Evolutionary conservation across 2,797 vertebrate species (phyloP).

Genomic region (Girardinus metallicus): DNA sequence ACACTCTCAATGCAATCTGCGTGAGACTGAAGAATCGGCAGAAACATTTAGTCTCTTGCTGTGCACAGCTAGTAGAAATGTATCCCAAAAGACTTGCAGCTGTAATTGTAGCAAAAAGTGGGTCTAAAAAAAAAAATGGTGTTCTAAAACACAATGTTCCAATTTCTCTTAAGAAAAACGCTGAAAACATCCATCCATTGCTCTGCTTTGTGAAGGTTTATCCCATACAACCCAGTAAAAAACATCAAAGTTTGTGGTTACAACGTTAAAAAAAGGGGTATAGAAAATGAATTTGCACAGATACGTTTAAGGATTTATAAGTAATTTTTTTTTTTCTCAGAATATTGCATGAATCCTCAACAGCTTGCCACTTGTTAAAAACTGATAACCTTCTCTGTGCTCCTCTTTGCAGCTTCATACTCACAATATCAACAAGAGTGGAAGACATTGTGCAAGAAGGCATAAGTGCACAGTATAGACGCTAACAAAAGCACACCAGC

Average conservation of each 20-base stretch:
- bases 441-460: constrained; percentile 2
- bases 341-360: background rate
- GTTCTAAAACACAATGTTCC: background rate
- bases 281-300: background rate
- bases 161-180: background rate
- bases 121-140: background rate
- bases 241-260: background rate
- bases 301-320: background rate
- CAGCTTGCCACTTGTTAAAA: background rate
- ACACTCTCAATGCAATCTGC: background rate
- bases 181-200: background rate
- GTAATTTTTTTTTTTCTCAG: background rate
- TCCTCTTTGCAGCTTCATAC: background rate
- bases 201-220: background rate
- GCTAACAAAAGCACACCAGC: background rate
- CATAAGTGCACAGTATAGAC: background rate
- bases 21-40: background rate
- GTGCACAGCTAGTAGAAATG: background rate
- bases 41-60: background rate
- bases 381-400: background rate
- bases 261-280: background rate
- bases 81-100: background rate
- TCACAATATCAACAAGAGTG: background rate
- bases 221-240: background rate
- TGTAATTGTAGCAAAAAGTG: background rate